Evolutionary conservation across 2,797 vertebrate genomes (phyloP), one percentile per base, ranked within the genome.

Genomic region (Helostoma temminkii): DNA sequence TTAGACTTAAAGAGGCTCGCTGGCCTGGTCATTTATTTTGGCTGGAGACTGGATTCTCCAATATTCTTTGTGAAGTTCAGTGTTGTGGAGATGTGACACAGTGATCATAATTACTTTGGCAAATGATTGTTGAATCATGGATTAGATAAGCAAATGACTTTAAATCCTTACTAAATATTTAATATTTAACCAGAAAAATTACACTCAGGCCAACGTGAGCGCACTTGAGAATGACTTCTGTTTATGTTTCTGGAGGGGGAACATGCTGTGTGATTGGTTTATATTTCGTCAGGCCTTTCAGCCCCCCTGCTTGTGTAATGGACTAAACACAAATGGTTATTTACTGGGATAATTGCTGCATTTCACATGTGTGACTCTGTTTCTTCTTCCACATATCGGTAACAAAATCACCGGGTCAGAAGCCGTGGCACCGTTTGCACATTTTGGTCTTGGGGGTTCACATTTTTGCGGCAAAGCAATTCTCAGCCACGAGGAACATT

Each of bases 401-500:
- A 66, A 61, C 30, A 14, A 43, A 75, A 75, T 39, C 4, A 0
- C 24, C 1, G 3, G 73, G 73, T 81, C 74, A 78, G 26, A 81
- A 74, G 37, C 74, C 8, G 1, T 39, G 52, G 64, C 67, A 53
- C 61, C 53, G 19, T 50, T 46, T 63, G 34, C 72, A 73, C 83
- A 73, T 75, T 80, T 80, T 71, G 63, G 75, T 66, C 1, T 56
- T 69, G 83, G 76, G 1, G 62, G 74, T 76, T 62, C 18, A 64
- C 78, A 88, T 88, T 86, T 83, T 83, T 85, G 88, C 21, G 79
- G 88, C 41, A 5, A 32, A 80, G 48, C 77, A 81, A 74, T 78
- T 46, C 53, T 75, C 32, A 15, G 57, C 89, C 88, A 58, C 74
- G 75, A 57, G 80, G 77, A 92, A 89, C 83, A 78, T 52, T 81